phyloP scores from a whole-genome alignment of 2,888 invertebrate genomes.

The Steinernema scapterisci region DNA sequence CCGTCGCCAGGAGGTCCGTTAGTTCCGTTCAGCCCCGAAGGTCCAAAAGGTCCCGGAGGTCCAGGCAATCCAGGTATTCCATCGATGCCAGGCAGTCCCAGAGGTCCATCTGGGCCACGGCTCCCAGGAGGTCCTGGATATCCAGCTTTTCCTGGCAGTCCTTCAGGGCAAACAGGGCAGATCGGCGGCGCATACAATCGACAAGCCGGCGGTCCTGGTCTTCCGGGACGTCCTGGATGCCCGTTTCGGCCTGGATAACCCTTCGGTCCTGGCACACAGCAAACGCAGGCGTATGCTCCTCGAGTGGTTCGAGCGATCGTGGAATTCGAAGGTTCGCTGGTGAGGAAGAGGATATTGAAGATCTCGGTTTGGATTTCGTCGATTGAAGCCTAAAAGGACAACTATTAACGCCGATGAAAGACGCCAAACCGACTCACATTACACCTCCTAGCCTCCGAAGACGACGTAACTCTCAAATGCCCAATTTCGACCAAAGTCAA shows the following conservation, averaged over 20 bases:
- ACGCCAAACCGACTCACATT: neutral
- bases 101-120: neutral
- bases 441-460: neutral
- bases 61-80: neutral
- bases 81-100: neutral
- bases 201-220: neutral
- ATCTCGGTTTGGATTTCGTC: conserved; percentile 14
- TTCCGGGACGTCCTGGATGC: neutral
- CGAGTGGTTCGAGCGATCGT: neutral
- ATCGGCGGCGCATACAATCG: neutral
- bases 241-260: conserved; percentile 4
- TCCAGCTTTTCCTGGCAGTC: neutral
- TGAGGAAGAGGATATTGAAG: neutral
- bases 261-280: neutral
- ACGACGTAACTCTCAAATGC: neutral
- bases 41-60: neutral
- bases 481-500: neutral
- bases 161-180: neutral
- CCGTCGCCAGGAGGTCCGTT: neutral
- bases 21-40: conserved; percentile 1
- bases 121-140: conserved; percentile 1
- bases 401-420: neutral
- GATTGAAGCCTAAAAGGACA: conserved; percentile 1
- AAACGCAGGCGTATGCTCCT: neutral
- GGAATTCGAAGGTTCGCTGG: neutral